phyloP scores from a whole-genome alignment of 2,113 vertebrate species.

The Ranitomeya variabilis region DNA sequence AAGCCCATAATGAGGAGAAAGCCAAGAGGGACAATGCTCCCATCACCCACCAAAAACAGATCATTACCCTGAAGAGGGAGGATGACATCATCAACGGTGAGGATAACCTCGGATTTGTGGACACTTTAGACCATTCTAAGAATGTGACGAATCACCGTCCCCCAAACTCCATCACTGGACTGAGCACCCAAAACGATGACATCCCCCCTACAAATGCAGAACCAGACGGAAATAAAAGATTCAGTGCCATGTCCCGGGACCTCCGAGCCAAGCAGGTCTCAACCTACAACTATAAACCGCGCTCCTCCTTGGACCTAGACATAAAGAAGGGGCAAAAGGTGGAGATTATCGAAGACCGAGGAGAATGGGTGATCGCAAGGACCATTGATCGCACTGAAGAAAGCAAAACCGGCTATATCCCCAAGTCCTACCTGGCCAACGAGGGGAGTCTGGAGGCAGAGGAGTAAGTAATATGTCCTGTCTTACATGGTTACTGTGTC shows the following conservation, averaged over 20 bases:
- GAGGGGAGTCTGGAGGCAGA: constrained; percentile 59
- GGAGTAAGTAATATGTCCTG: constrained; percentile 57
- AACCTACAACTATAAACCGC: constrained; percentile 32
- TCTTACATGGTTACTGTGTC: background rate
- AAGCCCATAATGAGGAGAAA: background rate
- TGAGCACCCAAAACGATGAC: too few relatives aligned
- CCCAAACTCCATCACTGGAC: background rate
- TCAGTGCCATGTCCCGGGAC: too few relatives aligned
- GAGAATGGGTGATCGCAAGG: constrained; percentile 59
- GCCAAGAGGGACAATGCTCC: background rate
- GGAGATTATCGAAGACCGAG: constrained; percentile 49
- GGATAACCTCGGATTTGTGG: background rate
- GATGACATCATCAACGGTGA: background rate
- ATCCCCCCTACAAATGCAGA: too few relatives aligned
- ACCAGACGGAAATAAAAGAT: background rate
- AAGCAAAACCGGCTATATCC: constrained; percentile 28
- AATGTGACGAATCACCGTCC: too few relatives aligned
- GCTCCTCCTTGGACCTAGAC: constrained; percentile 38
- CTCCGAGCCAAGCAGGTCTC: constrained; percentile 17
- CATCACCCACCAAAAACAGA: background rate
- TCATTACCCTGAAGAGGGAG: background rate
- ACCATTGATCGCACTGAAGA: background rate
- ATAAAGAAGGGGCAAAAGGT: constrained; percentile 61
- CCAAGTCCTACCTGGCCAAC: constrained; percentile 58
- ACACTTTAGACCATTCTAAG: too few relatives aligned